Percentiles rank a stretch among this genome's conserved stretches.
phyloP scores from a whole-genome alignment of 2,113 vertebrate genomes.

The Daubentonia madagascariensis region DNA sequence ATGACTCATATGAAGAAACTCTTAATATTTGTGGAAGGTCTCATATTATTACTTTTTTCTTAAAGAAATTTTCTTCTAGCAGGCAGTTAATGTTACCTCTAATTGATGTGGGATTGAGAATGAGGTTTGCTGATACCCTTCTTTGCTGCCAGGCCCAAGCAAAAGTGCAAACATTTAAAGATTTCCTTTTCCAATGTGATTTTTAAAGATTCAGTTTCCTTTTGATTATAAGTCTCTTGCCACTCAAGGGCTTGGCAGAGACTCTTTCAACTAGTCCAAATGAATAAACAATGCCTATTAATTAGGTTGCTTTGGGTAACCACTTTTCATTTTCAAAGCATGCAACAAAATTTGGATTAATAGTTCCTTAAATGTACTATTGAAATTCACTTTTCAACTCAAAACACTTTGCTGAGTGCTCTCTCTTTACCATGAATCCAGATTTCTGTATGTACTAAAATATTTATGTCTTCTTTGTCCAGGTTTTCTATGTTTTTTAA shows the following conservation, averaged over 20 bases:
- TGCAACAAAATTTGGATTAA: not conserved
- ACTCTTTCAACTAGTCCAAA: not conserved
- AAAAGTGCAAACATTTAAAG: not conserved
- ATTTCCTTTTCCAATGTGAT: not conserved
- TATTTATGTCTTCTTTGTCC: not conserved
- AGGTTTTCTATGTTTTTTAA: not conserved
- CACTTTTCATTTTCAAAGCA: not conserved
- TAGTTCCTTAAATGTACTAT: not conserved
- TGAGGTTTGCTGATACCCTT: not conserved
- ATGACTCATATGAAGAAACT: not conserved
- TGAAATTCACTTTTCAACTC: not conserved
- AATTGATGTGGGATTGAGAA: not conserved
- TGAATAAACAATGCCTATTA: not conserved
- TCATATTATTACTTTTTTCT: not conserved
- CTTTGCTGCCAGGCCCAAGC: not conserved
- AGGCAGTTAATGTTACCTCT: not conserved
- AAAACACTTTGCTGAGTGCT: not conserved
- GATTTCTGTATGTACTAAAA: not conserved
- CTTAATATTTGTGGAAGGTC: not conserved
- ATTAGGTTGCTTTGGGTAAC: not conserved
- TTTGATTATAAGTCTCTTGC: not conserved
- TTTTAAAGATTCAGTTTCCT: slow-evolving; percentile 15
- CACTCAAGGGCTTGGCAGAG: not conserved
- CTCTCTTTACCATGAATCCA: not conserved
- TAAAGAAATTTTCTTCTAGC: not conserved